Conservation (phyloP, 2,113 vertebrate species). For the Dicentrarchus labrax region DNA sequence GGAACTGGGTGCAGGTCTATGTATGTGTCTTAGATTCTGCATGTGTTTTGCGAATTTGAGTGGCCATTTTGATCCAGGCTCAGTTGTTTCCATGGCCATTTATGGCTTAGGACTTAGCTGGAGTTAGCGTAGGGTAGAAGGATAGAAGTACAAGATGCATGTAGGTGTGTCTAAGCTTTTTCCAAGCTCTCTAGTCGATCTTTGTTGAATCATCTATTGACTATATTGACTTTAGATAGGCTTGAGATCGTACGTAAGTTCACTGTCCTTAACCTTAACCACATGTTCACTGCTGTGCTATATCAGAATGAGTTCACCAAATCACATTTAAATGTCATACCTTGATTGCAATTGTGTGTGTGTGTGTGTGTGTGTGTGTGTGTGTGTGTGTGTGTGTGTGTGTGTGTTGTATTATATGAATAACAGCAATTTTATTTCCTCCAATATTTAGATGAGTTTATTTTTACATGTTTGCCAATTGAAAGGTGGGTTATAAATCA, state of each 20-base stretch:
- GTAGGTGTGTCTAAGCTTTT: slow-evolving; percentile 12
- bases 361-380: background rate
- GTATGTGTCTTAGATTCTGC: background rate
- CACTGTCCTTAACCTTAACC: background rate
- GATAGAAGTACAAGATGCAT: background rate
- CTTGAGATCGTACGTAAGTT: no score
- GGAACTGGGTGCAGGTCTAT: background rate
- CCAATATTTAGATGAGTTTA: background rate
- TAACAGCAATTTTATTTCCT: no score
- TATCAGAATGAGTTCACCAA: background rate
- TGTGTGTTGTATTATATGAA: background rate
- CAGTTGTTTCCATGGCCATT: background rate
- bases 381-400: no score
- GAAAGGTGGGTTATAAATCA: background rate
- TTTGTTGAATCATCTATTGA: background rate
- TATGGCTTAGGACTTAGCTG: background rate
- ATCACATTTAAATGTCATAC: background rate
- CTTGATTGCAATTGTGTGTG: background rate
- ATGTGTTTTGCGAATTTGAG: slow-evolving; percentile 11
- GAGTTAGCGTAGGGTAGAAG: background rate
- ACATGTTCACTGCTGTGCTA: background rate
- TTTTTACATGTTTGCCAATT: background rate
- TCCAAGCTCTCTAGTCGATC: background rate
- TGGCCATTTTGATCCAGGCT: background rate
- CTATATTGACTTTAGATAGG: background rate